A percentile compares a stretch with the other conserved stretches of the same genome.
Conservation (phyloP, 2,113 vertebrate genomes). For the Numida meleagris region DNA sequence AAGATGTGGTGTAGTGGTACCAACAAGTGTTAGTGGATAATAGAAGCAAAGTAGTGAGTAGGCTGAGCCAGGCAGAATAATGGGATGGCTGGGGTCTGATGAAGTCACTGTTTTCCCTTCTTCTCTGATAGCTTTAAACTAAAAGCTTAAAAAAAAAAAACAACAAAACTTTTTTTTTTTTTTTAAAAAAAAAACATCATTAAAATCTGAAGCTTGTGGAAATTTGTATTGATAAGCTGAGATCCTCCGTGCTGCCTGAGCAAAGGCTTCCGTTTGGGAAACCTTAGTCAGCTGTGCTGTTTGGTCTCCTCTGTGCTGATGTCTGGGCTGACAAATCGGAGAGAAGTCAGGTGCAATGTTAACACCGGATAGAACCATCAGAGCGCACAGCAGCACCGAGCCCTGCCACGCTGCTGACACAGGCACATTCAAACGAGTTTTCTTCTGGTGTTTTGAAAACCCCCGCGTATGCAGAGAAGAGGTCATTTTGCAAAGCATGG, state of each 20-base stretch:
- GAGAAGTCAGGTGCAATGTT: neutral
- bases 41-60: neutral
- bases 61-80: neutral
- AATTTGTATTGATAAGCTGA: neutral
- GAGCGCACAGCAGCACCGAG: neutral
- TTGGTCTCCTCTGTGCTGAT: neutral
- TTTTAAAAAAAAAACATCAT: neutral
- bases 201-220: neutral
- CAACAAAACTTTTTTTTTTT: neutral
- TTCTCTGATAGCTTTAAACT: neutral
- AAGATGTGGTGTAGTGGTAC: neutral
- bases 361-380: neutral
- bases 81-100: neutral
- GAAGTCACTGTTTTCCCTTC: neutral
- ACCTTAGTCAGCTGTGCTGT: fast-evolving
- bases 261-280: fast-evolving
- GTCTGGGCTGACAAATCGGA: neutral
- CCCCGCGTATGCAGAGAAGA: neutral
- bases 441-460: neutral
- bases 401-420: neutral
- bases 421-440: neutral
- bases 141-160: neutral
- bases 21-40: neutral
- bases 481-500: neutral
- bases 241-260: neutral